phyloP scores from a whole-genome alignment of 2,888 invertebrate species.

The Amblyjoppa fuscipennis region DNA sequence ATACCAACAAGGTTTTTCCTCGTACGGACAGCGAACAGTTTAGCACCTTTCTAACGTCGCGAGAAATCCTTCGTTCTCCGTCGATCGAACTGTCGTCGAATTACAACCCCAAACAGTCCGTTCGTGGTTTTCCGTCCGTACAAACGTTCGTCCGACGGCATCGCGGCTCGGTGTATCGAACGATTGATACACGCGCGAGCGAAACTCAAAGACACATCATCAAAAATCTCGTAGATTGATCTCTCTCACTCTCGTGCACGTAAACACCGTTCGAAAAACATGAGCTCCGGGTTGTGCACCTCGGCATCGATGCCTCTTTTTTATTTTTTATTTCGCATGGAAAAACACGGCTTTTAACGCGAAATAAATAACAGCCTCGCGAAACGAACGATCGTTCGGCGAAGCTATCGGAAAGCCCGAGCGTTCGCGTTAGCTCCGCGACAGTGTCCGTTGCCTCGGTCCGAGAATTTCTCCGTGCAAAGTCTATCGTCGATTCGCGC shows the following conservation, averaged over 20 bases:
- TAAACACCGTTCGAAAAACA: constrained; percentile 80
- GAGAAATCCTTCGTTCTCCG: neutral
- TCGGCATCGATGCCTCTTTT: constrained; percentile 35
- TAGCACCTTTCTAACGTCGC: neutral
- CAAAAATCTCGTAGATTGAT: constrained; percentile 76
- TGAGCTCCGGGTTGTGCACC: constrained; percentile 70
- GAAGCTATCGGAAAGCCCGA: neutral
- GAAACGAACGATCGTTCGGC: neutral
- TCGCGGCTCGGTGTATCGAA: neutral
- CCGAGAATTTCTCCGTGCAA: neutral
- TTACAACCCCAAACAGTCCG: neutral
- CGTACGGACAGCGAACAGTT: neutral
- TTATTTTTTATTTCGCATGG: constrained; percentile 42
- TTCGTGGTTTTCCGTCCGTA: neutral
- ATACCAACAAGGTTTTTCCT: neutral
- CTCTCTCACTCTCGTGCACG: constrained; percentile 58
- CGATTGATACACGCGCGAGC: constrained; percentile 2
- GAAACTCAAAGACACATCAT: constrained; percentile 74
- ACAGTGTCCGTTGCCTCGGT: neutral
- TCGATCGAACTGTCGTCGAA: neutral
- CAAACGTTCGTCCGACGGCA: neutral
- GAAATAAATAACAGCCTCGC: constrained; percentile 13
- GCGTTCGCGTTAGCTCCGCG: neutral
- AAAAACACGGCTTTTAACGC: constrained; percentile 48
- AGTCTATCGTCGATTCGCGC: neutral